phyloP scores from a whole-genome alignment of 2,797 vertebrate species.

The Hybognathus amarus region DNA sequence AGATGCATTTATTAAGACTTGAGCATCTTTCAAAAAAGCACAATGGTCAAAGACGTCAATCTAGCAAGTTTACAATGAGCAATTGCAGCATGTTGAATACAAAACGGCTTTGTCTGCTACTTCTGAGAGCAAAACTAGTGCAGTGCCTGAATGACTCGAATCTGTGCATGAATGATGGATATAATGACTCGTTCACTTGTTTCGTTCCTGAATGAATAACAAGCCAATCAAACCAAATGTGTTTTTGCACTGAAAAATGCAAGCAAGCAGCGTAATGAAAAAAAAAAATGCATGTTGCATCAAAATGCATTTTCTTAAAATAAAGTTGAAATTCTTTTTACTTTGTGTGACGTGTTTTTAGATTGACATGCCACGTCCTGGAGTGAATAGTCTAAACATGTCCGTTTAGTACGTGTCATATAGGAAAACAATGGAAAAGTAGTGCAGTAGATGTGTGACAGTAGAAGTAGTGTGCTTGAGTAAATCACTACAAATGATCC shows the following conservation, averaged over 20 bases:
- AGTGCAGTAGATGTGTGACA: too few species aligned
- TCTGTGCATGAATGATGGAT: not conserved
- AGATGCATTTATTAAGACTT: not conserved
- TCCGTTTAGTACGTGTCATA: not conserved
- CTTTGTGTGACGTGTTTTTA: not conserved
- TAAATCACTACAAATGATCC: not conserved
- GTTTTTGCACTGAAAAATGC: not conserved
- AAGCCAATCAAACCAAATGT: not conserved
- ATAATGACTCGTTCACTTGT: not conserved
- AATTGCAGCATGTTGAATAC: not conserved
- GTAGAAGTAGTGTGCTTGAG: not conserved
- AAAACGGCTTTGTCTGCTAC: not conserved
- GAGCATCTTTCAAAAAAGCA: not conserved
- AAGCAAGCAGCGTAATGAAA: not conserved
- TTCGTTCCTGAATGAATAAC: not conserved
- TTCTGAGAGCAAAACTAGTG: not conserved
- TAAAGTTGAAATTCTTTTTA: not conserved
- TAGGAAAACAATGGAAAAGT: not conserved
- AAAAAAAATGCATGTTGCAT: not conserved
- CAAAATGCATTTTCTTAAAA: not conserved
- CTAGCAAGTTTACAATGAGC: not conserved
- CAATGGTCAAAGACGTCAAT: not conserved
- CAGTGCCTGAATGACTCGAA: not conserved
- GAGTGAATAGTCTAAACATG: not conserved
- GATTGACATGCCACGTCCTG: not conserved